Base-by-base conservation (phyloP, 1,140 invertebrate species). In the Drusus annulatus region DNA sequence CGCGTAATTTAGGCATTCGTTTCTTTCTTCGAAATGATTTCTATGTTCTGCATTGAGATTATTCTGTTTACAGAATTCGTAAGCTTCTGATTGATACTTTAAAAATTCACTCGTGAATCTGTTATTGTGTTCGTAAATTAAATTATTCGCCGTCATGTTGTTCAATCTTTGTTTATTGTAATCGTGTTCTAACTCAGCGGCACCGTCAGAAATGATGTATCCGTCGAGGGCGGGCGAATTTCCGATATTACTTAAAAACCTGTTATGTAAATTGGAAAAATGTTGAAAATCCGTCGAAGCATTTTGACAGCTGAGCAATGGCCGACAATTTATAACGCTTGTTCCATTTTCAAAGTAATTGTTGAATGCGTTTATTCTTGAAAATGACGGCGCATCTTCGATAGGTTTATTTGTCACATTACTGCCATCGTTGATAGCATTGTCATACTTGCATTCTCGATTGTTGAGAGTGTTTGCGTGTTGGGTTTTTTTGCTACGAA, bases 21-120 rank as follows among this genome's bases (percentile, higher is more conserved):
- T 19, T 45, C 77, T 69, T 10, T 78, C 65, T n/a, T 78, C 65
- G 7, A 78, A 78, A 58, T 68, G 50, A 68, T 78, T 52, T 52
- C 76, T 65, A 51, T 77, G 17, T 51, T 77, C 60, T 7, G 51
- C 28, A 65, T 51, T 51, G 3, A 63, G 58, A 50, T 52, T 68
- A 28, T 2, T 78, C 25, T 71, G 51, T 78, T 71, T 56, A 17
- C 45, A 76, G 58, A 50, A 63, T 15, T 60, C 76, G 74, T 76
- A 83, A 2, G 74, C 56, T 25, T 81, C 80, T 6, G 74, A 60
- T 25, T 75, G 77, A 74, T 81, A 81, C 19, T 79, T 81, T 36
- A 73, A 79, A 71, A 80, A 76, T 15, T 80, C 73, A 7, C 75
- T 58, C 19, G 73, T 74, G 31, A 62, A 71, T 36, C 65, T 51